A percentile compares a stretch with the other conserved stretches of the same genome.
Conservation (phyloP, 2,113 vertebrate species). For the Serilophus lunatus region DNA sequence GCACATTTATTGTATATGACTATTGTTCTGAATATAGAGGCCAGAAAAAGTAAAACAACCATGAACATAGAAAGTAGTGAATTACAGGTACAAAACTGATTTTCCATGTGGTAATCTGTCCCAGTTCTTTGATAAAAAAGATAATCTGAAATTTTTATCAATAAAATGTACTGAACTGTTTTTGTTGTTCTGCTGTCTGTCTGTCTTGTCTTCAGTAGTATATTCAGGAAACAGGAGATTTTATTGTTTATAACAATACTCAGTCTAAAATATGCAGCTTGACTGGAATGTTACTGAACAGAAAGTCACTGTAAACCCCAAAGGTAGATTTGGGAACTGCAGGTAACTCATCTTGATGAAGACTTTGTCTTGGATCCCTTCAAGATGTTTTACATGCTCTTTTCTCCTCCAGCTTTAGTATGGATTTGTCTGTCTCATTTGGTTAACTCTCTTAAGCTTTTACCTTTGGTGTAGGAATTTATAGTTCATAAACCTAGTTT, state of each 20-base stretch:
- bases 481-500: not conserved
- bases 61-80: not conserved
- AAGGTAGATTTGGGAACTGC: not conserved
- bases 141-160: not conserved
- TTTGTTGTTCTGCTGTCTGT: not conserved
- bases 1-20: not conserved
- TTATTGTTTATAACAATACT: conserved; percentile 31
- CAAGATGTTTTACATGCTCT: not conserved
- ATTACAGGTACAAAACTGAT: not conserved
- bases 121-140: not conserved
- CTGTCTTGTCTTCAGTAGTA: not conserved
- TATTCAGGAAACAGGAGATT: conserved; percentile 12
- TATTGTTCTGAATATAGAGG: not conserved
- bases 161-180: not conserved
- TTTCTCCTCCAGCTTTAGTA: not conserved
- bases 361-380: not conserved
- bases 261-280: not conserved
- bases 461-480: not conserved
- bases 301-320: not conserved
- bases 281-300: not conserved
- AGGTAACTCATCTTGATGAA: not conserved
- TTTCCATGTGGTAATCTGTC: not conserved
- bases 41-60: not conserved
- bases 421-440: not conserved
- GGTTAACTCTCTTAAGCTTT: not conserved